Percentiles rank a stretch among this genome's conserved stretches.
phyloP scores from a whole-genome alignment of 2,797 vertebrate species.

The Protosalanx chinensis region DNA sequence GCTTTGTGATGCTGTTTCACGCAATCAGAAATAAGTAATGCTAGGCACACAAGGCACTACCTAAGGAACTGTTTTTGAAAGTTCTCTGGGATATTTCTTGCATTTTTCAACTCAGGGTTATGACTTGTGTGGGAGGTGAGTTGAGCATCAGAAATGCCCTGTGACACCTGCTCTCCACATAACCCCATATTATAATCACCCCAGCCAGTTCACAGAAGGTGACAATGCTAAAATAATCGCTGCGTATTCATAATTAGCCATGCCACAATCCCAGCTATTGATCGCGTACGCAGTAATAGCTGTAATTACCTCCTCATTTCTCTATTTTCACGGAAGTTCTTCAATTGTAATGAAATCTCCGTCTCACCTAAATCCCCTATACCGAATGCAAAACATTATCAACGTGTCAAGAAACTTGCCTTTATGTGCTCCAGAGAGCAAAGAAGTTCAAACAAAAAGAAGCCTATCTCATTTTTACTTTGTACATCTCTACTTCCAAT shows the following conservation, averaged over 20 bases:
- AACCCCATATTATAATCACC: conserved; percentile 23
- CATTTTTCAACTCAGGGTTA: conserved; percentile 29
- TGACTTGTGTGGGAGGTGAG: conserved; percentile 31
- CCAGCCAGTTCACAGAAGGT: conserved; percentile 24
- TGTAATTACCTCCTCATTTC: conserved; percentile 61
- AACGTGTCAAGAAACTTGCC: conserved; percentile 45
- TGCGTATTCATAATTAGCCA: conserved; percentile 46
- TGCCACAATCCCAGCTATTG: conserved; percentile 47
- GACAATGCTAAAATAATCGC: conserved; percentile 42
- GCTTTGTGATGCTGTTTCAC: not conserved
- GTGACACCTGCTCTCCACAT: conserved; percentile 21
- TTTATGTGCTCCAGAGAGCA: conserved; percentile 28
- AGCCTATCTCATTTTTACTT: not conserved
- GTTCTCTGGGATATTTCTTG: conserved; percentile 9
- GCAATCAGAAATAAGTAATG: too few species aligned
- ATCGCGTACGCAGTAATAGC: conserved; percentile 43
- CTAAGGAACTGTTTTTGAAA: not conserved
- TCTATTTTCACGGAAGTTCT: conserved; percentile 38
- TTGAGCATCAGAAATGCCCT: conserved; percentile 15
- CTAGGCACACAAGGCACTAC: too few species aligned
- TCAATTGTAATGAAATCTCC: conserved; percentile 37
- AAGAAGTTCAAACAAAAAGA: conserved; percentile 19
- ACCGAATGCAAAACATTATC: conserved; percentile 44
- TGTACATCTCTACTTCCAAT: not conserved
- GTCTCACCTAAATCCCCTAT: conserved; percentile 24